A percentile compares a stretch with the other conserved stretches of the same genome.
phyloP scores from a whole-genome alignment of 2,113 vertebrate genomes.

The Brevimyrus niger region DNA sequence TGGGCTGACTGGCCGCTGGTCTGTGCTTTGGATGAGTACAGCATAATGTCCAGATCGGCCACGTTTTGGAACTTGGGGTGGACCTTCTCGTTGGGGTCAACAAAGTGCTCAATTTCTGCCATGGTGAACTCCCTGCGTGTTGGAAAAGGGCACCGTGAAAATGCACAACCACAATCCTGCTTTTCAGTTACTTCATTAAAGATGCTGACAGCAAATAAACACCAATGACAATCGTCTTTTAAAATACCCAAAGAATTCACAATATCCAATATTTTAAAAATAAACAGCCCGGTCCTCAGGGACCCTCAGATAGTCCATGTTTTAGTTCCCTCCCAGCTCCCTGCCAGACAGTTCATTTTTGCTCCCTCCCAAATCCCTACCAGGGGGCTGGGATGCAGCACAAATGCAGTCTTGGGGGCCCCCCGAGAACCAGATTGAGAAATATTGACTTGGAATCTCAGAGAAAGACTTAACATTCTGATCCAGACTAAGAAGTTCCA shows the following conservation, averaged over 20 bases:
- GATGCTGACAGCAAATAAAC: not conserved
- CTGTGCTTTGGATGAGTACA: constrained; percentile 94
- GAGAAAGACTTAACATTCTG: not conserved
- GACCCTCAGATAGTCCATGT: not conserved
- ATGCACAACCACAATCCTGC: not conserved
- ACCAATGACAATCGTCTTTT: not conserved
- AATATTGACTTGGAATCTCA: not conserved
- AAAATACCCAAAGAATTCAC: not conserved
- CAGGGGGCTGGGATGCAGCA: not conserved
- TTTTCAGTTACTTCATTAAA: not conserved
- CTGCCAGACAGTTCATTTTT: not conserved
- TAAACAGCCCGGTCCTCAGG: not conserved
- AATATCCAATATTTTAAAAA: not conserved
- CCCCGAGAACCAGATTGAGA: not conserved
- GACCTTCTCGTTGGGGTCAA: constrained; percentile 87
- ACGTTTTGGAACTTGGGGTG: constrained; percentile 86
- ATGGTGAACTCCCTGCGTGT: constrained; percentile 89
- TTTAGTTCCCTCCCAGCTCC: not conserved
- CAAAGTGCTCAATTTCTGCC: constrained; percentile 99
- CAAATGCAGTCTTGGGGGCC: not conserved
- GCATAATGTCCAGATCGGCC: constrained; percentile 71
- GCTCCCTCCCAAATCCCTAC: not conserved
- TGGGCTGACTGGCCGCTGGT: constrained; percentile 90
- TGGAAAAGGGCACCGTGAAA: not conserved
- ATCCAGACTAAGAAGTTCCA: not conserved